Conservation (phyloP, 2,113 vertebrate species). For the Gymnocephalus cernua region DNA sequence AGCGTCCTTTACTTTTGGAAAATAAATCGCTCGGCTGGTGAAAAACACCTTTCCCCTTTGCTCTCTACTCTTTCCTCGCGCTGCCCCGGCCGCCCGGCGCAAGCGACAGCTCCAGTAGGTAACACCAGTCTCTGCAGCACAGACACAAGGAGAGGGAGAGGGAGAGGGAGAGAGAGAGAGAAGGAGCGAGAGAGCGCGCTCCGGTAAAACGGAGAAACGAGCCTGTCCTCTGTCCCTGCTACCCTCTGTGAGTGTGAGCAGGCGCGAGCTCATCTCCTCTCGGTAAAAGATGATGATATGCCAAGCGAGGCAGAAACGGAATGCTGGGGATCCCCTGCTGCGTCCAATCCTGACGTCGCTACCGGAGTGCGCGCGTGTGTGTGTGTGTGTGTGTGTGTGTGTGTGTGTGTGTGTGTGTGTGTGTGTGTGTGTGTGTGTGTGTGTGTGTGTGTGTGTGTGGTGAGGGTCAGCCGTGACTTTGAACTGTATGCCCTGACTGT, state of each 20-base stretch:
- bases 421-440: background rate
- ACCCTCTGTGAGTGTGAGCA: slow-evolving; percentile 60
- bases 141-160: background rate
- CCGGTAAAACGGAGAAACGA: slow-evolving; percentile 6
- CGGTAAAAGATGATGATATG: slow-evolving; percentile 68
- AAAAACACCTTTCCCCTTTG: slow-evolving; percentile 18
- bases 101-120: background rate
- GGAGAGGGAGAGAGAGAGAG: background rate
- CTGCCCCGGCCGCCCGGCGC: slow-evolving; percentile 28
- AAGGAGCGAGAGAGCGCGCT: slow-evolving; percentile 18
- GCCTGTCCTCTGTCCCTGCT: slow-evolving; percentile 48
- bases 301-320: slow-evolving; percentile 71
- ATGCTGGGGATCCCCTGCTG: slow-evolving; percentile 78
- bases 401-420: background rate
- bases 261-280: slow-evolving; percentile 67
- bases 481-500: slow-evolving; percentile 41
- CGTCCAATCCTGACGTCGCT: slow-evolving; percentile 76
- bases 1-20: background rate
- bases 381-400: background rate
- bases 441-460: background rate
- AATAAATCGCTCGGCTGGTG: background rate
- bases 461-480: slow-evolving; percentile 53
- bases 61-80: slow-evolving; percentile 13
- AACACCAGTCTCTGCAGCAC: background rate
- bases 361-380: slow-evolving; percentile 27